Evolutionary conservation across 2,888 invertebrate species (phyloP).

Genomic region (Seira ritae): DNA sequence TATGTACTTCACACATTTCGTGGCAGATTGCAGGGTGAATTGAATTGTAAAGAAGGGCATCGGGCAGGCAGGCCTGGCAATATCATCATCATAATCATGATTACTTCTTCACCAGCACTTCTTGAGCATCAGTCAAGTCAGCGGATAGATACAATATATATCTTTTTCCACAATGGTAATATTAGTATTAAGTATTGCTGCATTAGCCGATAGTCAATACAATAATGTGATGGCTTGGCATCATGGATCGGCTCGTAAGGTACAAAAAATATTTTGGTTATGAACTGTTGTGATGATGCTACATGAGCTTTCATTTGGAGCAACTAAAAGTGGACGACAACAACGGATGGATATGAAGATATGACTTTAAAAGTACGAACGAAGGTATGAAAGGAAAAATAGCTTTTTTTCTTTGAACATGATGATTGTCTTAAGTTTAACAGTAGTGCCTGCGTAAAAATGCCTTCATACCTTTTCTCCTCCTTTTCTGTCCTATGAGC

Average conservation of each 20-base stretch:
- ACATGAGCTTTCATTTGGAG: background rate
- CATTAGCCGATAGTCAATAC: no score
- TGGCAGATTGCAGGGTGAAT: conserved; percentile 42
- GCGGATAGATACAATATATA: background rate
- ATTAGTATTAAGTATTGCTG: background rate
- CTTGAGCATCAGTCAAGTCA: no score
- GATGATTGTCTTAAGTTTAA: background rate
- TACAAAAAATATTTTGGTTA: background rate
- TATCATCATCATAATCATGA: background rate
- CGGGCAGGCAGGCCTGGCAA: no score
- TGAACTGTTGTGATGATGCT: background rate
- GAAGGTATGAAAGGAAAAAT: background rate
- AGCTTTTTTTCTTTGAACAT: conserved; percentile 2
- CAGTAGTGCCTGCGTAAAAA: background rate
- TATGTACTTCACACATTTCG: conserved; percentile 50
- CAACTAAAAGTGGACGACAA: background rate
- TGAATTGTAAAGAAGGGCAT: conserved; percentile 50
- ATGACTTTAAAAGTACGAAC: background rate
- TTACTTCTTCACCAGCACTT: no score
- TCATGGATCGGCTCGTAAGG: no score
- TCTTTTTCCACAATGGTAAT: background rate
- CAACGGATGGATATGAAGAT: conserved; percentile 7
- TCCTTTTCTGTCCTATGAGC: background rate
- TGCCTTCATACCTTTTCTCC: conserved; percentile 7
- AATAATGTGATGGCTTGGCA: no score